Conservation (phyloP, 2,797 vertebrate genomes). For the Lateolabrax maculatus region DNA sequence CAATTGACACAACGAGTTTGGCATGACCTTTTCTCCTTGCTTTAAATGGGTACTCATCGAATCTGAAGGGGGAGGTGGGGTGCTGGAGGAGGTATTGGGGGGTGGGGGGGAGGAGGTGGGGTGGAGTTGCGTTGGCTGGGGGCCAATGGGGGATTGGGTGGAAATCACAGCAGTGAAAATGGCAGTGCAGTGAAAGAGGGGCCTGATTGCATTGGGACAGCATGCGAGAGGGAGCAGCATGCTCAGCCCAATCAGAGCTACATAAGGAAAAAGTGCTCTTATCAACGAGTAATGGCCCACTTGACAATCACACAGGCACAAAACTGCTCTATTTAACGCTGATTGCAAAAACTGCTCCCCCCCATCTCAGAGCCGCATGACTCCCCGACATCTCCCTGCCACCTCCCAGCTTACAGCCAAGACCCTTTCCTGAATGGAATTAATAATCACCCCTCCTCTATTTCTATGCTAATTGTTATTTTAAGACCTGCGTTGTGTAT, state of each 20-base stretch:
- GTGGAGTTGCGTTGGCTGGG: slow-evolving; percentile 39
- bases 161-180: slow-evolving; percentile 90
- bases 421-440: slow-evolving; percentile 94
- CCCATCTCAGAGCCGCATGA: slow-evolving; percentile 71
- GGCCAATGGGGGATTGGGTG: slow-evolving; percentile 60
- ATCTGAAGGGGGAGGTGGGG: slow-evolving; percentile 69
- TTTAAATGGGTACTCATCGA: slow-evolving; percentile 78
- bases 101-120: not conserved
- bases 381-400: slow-evolving; percentile 72
- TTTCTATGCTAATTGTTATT: slow-evolving; percentile 93
- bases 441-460: slow-evolving; percentile 91
- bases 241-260: slow-evolving; percentile 93
- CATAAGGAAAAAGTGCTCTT: slow-evolving; percentile 88
- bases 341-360: slow-evolving; percentile 94
- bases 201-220: slow-evolving; percentile 92
- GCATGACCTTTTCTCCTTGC: slow-evolving; percentile 85
- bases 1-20: slow-evolving; percentile 84
- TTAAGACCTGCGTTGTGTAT: slow-evolving; percentile 80
- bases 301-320: slow-evolving; percentile 99
- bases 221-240: slow-evolving; percentile 86
- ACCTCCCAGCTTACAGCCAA: slow-evolving; percentile 70
- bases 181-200: slow-evolving; percentile 87
- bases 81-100: slow-evolving; percentile 27
- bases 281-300: slow-evolving; percentile 98
- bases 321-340: slow-evolving; percentile 96